These are phyloP conservation scores for Anoncus sp. DNA, from an alignment of 2,888 invertebrate genomes.

Conservation along the genomic window DNA sequence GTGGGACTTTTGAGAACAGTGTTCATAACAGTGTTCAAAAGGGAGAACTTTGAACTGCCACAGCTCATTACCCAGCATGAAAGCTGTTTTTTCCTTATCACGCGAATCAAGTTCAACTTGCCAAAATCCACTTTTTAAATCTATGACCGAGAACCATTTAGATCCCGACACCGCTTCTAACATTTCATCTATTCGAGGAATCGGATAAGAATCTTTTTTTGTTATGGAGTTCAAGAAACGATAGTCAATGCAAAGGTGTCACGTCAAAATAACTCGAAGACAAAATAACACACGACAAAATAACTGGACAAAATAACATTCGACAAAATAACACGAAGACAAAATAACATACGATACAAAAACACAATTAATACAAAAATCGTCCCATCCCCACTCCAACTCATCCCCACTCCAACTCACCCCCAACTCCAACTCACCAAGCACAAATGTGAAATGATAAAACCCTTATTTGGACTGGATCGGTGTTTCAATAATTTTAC, in stretches of 20 bases:
- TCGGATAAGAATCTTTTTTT: slow-evolving; percentile 7
- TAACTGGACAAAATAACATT: too few relatives aligned
- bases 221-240: not conserved
- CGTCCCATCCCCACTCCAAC: too few relatives aligned
- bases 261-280: not conserved
- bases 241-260: slow-evolving; percentile 10
- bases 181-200: slow-evolving; percentile 2
- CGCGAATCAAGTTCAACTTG: not conserved
- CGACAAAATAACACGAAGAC: too few relatives aligned
- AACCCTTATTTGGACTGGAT: too few relatives aligned
- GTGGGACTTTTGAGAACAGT: slow-evolving; percentile 35
- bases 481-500: too few relatives aligned
- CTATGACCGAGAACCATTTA: slow-evolving; percentile 2
- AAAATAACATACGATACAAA: too few relatives aligned
- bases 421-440: too few relatives aligned
- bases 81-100: slow-evolving; percentile 12
- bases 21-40: slow-evolving; percentile 48
- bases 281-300: too few relatives aligned
- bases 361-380: too few relatives aligned
- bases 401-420: too few relatives aligned
- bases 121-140: slow-evolving; percentile 1
- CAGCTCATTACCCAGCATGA: slow-evolving; percentile 9
- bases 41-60: slow-evolving; percentile 43
- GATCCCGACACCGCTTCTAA: not conserved
- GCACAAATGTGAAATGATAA: too few relatives aligned